A percentile compares a stretch with the other conserved stretches of the same genome.
Evolutionary conservation across 1,140 invertebrate genomes (phyloP).

Genomic region (Dendrolimus punctatus): DNA sequence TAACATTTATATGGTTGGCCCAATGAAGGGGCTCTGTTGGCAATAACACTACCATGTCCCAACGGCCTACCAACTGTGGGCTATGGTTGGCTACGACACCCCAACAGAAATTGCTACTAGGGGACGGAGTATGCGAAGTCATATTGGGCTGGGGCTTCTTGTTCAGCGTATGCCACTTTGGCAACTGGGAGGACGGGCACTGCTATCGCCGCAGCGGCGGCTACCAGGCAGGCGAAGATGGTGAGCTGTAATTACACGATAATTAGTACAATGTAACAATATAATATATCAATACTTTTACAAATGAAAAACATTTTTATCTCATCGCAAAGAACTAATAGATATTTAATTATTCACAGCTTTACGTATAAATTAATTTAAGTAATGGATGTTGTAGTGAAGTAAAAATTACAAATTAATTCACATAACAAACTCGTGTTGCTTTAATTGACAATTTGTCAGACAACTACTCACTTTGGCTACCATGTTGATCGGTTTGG

Average conservation of each 20-base stretch:
- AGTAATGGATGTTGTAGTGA: no score
- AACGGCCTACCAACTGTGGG: no score
- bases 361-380: not conserved
- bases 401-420: no score
- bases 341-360: not conserved
- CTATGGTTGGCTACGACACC: no score
- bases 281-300: not conserved
- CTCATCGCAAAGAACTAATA: not conserved
- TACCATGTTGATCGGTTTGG: conserved; percentile 40
- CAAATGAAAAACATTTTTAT: not conserved
- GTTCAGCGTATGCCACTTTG: conserved; percentile 27
- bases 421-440: no score
- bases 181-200: conserved; percentile 16
- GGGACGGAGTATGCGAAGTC: conserved; percentile 59
- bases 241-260: conserved; percentile 17
- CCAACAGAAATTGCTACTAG: no score
- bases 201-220: conserved; percentile 24
- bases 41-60: no score
- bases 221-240: conserved; percentile 28
- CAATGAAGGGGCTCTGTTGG: no score
- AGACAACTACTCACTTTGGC: conserved; percentile 38
- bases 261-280: not conserved
- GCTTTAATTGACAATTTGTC: no score
- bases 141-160: conserved; percentile 61
- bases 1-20: no score